These are phyloP conservation scores for Amblyopsis hoosieri DNA, from an alignment of 2,797 vertebrate species.

Conservation along the genomic window DNA sequence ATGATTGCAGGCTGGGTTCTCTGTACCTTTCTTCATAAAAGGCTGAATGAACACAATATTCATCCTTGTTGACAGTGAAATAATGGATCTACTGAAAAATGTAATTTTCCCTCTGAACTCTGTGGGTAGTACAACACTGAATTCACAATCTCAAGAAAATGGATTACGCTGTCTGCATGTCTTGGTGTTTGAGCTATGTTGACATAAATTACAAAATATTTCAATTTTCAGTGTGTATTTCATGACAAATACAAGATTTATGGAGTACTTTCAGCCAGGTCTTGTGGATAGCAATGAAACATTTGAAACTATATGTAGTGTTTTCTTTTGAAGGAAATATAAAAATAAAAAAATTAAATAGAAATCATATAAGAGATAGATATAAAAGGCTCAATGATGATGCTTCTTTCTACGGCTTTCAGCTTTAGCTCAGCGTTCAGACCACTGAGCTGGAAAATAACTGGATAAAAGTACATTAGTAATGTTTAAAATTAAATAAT, in stretches of 20 bases:
- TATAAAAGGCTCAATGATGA: slow-evolving; percentile 30
- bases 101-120: slow-evolving; percentile 68
- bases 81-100: slow-evolving; percentile 72
- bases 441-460: slow-evolving; percentile 5
- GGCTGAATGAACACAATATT: slow-evolving; percentile 66
- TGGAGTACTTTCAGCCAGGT: slow-evolving; percentile 43
- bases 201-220: slow-evolving; percentile 63
- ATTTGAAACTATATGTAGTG: slow-evolving; percentile 50
- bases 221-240: slow-evolving; percentile 50
- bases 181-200: slow-evolving; percentile 31
- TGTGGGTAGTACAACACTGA: slow-evolving; percentile 63
- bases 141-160: slow-evolving; percentile 62
- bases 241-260: slow-evolving; percentile 56
- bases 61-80: slow-evolving; percentile 75
- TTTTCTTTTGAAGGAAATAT: too few relatives aligned
- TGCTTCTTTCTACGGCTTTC: slow-evolving; percentile 4
- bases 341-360: too few relatives aligned
- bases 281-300: slow-evolving; percentile 54
- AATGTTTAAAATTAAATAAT: too few relatives aligned
- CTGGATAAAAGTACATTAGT: slow-evolving; percentile 23
- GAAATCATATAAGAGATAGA: not conserved
- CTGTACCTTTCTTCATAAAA: slow-evolving; percentile 53
- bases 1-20: slow-evolving; percentile 38
- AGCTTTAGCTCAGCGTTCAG: slow-evolving; percentile 22
- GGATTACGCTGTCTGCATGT: slow-evolving; percentile 51